Percentiles rank a stretch among this genome's conserved stretches.
phyloP scores from a whole-genome alignment of 2,797 vertebrate genomes.

The Ataeniobius toweri region DNA sequence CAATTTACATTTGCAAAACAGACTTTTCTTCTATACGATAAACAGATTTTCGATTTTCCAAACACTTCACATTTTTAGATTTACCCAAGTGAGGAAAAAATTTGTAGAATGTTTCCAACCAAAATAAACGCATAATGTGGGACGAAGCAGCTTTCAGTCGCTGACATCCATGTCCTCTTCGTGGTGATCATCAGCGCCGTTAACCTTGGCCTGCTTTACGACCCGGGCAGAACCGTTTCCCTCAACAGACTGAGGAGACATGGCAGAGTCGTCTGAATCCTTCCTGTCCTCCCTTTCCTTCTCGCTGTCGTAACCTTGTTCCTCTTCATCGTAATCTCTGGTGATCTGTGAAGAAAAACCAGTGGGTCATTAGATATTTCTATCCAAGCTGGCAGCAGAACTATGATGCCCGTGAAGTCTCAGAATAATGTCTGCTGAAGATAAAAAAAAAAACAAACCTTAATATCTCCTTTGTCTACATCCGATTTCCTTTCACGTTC shows the following conservation, averaged over 20 bases:
- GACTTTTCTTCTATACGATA: slow-evolving; percentile 26
- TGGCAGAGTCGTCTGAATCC: slow-evolving; percentile 80
- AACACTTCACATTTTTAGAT: slow-evolving; percentile 64
- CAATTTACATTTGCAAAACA: slow-evolving; percentile 36
- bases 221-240: slow-evolving; percentile 66
- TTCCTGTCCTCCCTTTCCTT: slow-evolving; percentile 90
- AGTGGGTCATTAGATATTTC: slow-evolving; percentile 7
- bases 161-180: slow-evolving; percentile 94
- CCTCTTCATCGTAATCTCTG: slow-evolving; percentile 95
- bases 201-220: slow-evolving; percentile 87
- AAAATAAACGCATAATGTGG: slow-evolving; percentile 41
- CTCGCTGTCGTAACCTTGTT: slow-evolving; percentile 95
- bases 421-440: background rate
- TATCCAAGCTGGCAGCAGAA: background rate
- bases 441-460: slow-evolving; percentile 78
- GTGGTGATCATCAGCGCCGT: slow-evolving; percentile 90
- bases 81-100: slow-evolving; percentile 19
- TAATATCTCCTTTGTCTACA: slow-evolving; percentile 90
- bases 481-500: slow-evolving; percentile 89
- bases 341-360: slow-evolving; percentile 84
- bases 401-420: background rate
- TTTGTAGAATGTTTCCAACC: slow-evolving; percentile 45
- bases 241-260: slow-evolving; percentile 83
- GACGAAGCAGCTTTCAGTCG: slow-evolving; percentile 79
- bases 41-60: slow-evolving; percentile 24